Evolutionary conservation across 2,797 vertebrate genomes (phyloP).

Genomic region (Molossus alvarezi): DNA sequence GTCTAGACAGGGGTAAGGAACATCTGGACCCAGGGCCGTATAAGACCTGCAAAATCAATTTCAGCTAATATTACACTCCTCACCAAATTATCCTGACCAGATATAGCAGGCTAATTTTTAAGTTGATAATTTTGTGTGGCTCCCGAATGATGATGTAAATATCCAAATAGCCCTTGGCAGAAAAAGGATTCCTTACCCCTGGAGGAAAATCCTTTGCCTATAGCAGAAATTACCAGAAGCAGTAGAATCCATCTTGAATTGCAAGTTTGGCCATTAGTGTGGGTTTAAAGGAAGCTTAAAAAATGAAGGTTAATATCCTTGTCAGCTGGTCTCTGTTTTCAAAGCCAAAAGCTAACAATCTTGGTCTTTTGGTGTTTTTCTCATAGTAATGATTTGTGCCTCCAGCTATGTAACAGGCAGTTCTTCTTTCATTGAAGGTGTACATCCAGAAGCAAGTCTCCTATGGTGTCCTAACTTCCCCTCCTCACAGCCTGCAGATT

Average conservation of each 20-base stretch:
- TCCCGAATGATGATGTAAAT: no score
- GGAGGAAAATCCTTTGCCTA: neutral
- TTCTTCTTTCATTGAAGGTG: neutral
- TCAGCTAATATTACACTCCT: no score
- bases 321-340: neutral
- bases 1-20: neutral
- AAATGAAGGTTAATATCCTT: slow-evolving; percentile 12
- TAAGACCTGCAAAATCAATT: no score
- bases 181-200: no score
- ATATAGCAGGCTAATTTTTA: no score
- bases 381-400: neutral
- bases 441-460: neutral
- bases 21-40: no score
- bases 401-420: neutral
- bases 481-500: slow-evolving; percentile 10
- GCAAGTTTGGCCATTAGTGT: neutral
- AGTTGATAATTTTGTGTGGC: no score
- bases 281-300: neutral
- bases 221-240: neutral
- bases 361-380: neutral
- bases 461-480: neutral
- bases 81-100: no score
- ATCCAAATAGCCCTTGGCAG: no score
- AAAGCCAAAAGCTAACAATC: slow-evolving; percentile 6
- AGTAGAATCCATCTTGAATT: neutral